phyloP scores from a whole-genome alignment of 2,888 invertebrate genomes.

The Amphimallon solstitiale region DNA sequence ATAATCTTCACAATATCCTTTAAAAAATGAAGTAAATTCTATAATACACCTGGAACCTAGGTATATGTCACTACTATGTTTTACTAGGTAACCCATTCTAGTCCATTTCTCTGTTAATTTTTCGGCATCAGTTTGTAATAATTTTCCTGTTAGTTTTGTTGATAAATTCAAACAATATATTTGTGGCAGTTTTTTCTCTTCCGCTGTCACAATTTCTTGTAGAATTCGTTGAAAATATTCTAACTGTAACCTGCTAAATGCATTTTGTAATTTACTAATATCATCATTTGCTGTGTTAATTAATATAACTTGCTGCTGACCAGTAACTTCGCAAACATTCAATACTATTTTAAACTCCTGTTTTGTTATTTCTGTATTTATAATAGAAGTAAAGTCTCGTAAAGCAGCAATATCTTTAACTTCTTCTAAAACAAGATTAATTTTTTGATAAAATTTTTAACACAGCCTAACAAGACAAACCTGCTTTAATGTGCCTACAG shows the following conservation, averaged over 20 bases:
- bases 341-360: constrained; percentile 53
- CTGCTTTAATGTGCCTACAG: constrained; percentile 27
- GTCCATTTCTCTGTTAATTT: constrained; percentile 53
- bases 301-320: constrained; percentile 50
- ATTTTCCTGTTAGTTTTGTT: constrained; percentile 48
- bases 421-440: constrained; percentile 14
- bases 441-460: neutral
- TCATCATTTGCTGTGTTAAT: constrained; percentile 55
- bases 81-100: constrained; percentile 53
- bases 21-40: constrained; percentile 56
- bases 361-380: constrained; percentile 54
- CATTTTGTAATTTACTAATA: constrained; percentile 52
- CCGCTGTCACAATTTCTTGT: constrained; percentile 52
- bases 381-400: constrained; percentile 50
- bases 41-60: constrained; percentile 54
- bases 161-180: constrained; percentile 54
- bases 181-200: constrained; percentile 50
- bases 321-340: constrained; percentile 55
- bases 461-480: constrained; percentile 29
- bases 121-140: constrained; percentile 52
- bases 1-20: constrained; percentile 49
- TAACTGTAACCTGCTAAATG: constrained; percentile 51
- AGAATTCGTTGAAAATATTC: constrained; percentile 57
- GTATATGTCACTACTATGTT: constrained; percentile 50
- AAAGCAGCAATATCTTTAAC: constrained; percentile 27